Evolutionary conservation across 2,113 vertebrate genomes (phyloP).

Genomic region (Etheostoma spectabile): DNA sequence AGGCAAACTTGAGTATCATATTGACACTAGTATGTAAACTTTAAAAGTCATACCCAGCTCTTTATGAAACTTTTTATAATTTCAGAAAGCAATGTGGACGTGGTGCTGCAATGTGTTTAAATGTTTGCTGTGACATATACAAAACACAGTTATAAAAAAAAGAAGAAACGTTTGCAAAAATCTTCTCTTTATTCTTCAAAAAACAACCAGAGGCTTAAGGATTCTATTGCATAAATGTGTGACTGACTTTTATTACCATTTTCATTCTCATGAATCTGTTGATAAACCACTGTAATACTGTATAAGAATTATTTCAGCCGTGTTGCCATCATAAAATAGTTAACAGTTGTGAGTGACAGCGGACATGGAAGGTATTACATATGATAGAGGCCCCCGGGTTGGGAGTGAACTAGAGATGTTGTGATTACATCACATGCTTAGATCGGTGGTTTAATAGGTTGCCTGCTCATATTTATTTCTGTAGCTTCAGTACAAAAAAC

Average conservation of each 20-base stretch:
- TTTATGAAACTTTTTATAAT: not conserved
- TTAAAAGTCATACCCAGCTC: not conserved
- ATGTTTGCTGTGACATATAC: not conserved
- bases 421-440: not conserved
- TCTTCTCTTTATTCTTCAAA: not conserved
- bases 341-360: not conserved
- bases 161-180: not conserved
- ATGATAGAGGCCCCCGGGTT: not conserved
- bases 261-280: not conserved
- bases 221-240: constrained; percentile 9
- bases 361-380: not conserved
- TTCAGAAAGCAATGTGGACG: not conserved
- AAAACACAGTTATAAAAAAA: not conserved
- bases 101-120: not conserved
- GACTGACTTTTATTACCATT: not conserved
- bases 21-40: not conserved
- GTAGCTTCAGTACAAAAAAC: not conserved
- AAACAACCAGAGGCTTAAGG: not conserved
- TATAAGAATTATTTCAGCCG: not conserved
- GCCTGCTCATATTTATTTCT: not conserved
- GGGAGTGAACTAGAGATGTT: not conserved
- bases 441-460: not conserved
- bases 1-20: not conserved
- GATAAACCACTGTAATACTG: not conserved
- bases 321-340: constrained; percentile 6